phyloP scores from a whole-genome alignment of 2,113 vertebrate genomes.

The Cettia cetti region DNA sequence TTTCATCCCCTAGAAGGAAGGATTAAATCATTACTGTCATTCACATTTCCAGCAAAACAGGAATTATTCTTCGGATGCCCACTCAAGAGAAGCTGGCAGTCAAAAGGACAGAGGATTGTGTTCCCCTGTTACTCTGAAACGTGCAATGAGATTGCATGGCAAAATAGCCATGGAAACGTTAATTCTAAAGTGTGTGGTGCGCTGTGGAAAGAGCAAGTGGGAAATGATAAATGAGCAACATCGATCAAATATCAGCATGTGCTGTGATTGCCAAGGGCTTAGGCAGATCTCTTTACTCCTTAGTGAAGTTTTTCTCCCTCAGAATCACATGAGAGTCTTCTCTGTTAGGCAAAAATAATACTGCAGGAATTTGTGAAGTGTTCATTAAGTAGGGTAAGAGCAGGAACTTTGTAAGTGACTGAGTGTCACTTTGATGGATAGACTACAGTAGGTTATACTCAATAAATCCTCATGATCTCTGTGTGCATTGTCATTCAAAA shows the following conservation, averaged over 20 bases:
- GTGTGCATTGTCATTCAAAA: constrained; percentile 24
- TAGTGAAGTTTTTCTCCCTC: background rate
- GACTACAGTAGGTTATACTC: background rate
- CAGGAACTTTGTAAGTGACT: background rate
- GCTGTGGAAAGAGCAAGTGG: background rate
- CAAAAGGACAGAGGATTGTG: background rate
- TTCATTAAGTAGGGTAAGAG: background rate
- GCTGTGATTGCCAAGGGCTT: background rate
- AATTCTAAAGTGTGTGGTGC: background rate
- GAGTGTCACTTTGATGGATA: constrained; percentile 46
- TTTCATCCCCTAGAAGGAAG: background rate
- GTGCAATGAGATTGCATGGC: background rate
- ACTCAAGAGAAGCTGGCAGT: background rate
- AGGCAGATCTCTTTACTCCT: background rate
- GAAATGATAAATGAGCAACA: background rate
- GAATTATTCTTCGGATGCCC: background rate
- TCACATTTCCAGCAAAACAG: background rate
- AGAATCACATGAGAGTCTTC: background rate
- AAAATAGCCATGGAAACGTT: background rate
- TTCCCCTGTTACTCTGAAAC: background rate
- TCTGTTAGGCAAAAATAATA: background rate
- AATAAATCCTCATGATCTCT: constrained; percentile 11
- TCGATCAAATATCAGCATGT: background rate
- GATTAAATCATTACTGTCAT: background rate
- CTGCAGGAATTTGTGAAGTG: background rate